Base-by-base conservation (phyloP, 2,888 invertebrate species). In the Euzophera pinguis region DNA sequence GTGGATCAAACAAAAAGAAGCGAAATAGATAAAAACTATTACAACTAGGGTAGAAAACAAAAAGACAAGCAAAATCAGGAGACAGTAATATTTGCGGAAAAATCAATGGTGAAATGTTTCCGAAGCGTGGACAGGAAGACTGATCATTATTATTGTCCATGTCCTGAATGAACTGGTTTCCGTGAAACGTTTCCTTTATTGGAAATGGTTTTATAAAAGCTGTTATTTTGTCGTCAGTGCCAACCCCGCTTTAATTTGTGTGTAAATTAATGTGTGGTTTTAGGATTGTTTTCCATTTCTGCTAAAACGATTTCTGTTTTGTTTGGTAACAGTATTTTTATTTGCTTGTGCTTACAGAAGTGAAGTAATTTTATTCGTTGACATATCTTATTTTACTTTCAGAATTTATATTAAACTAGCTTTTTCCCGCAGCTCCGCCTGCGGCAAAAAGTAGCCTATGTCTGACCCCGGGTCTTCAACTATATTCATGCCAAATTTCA, bases 41-140 rank as follows among this genome's bases (percentile, higher is more conserved):
- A 38, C 43, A 34, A 14, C 17, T 35, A 47, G 51, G 51, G 54
- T 56, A 43, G 41, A 53, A 47, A 54, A 43, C 43, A 42, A 56
- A 54, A 52, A 50, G 52, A 50, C 41, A 52, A 64, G 60, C 64
- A 60, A 71, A 71, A 78, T 78, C 75, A 65, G 69, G 73, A 73
- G 74, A 75, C 73, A 74, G 64, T 73, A n/a, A 84, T 84, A 84
- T 87, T 86, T 87, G 82, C 84, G 88, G 89, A 88, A 87, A 88
- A 90, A 89, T 88, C 85, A 86, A 89, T 87, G 86, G 82, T 65
- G 74, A 78, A 82, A 76, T 62, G 80, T 69, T 87, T 87, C 89
- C 89, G 83, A 78, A 77, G 72, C 73, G 68, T 69, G 75, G 74
- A 76, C 80, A 81, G 85, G 83, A 85, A 84, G 80, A 75, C 69